Evolutionary conservation across 2,797 vertebrate species (phyloP), one percentile per base, ranked within the genome.

Genomic region (Notoglanidium macrostoma): DNA sequence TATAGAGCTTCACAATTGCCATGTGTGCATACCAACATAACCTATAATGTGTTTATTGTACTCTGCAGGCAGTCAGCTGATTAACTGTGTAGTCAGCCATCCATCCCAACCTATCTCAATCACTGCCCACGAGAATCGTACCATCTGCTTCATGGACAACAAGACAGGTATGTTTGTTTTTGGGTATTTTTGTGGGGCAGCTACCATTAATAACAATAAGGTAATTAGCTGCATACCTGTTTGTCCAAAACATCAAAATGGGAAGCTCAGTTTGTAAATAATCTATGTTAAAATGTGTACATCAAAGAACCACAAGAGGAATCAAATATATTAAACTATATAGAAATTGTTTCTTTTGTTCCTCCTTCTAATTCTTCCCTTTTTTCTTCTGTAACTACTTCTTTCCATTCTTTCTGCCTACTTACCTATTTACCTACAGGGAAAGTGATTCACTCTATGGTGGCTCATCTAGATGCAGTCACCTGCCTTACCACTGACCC

Each of bases 401-500:
- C 7, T 32, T 51, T 68, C 0, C 2, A 54, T 68, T 2, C 5
- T 57, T 54, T 59, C 1, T 14, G 2, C 32, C 35, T 21, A 26
- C 14, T 12, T 46, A 0, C 51, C 26, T 55, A 1, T 4, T 80
- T 9, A 86, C 23, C 72, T 73, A 2, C 93, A 98, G 97, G 97
- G 76, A 96, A 97, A 93, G 94, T 95, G 0, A 95, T 97, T 49
- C 97, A 98, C 92, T 98, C 97, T 0, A 98, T 98, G 97, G 97
- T 98, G 8, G 97, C 97, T 81, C 97, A 98, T 92, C 93, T 98
- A 90, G 97, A 98, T 4, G 97, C 97, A 0, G 97, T 98, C 90
- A 98, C 97, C 91, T 98, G 97, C 95, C 96, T 98, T 0, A 96
- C 97, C 2, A 97, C 96, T 84, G 97, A 98, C 92, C 97, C 97